Percentiles rank a stretch among this genome's conserved stretches.
phyloP scores from a whole-genome alignment of 2,888 invertebrate genomes.

The Calameuta pallipes region DNA sequence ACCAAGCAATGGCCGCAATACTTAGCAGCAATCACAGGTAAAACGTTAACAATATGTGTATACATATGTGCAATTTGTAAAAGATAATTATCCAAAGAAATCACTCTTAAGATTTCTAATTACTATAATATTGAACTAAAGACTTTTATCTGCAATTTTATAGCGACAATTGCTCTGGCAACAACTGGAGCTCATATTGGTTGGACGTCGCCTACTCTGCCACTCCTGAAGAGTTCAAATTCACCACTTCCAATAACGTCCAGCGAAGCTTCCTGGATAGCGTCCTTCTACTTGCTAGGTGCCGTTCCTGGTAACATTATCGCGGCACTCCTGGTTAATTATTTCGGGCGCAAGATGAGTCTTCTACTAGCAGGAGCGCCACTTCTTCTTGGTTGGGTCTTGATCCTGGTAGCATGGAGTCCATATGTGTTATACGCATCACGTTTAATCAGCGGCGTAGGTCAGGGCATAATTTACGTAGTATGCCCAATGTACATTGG shows the following conservation, averaged over 20 bases:
- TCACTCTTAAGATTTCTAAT: not conserved
- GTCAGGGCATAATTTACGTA: slow-evolving; percentile 73
- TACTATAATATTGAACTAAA: not conserved
- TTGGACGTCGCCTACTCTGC: slow-evolving; percentile 64
- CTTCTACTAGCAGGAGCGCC: slow-evolving; percentile 70
- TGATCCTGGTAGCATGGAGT: slow-evolving; percentile 72
- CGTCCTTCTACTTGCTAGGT: slow-evolving; percentile 72
- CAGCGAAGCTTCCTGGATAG: slow-evolving; percentile 65
- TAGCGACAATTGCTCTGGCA: slow-evolving; percentile 58
- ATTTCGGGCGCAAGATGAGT: slow-evolving; percentile 70
- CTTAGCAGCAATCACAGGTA: slow-evolving; percentile 61
- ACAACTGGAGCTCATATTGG: slow-evolving; percentile 60
- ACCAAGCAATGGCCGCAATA: slow-evolving; percentile 61
- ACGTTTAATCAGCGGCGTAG: slow-evolving; percentile 73
- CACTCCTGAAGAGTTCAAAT: slow-evolving; percentile 51
- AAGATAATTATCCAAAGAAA: not conserved
- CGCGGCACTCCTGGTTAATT: slow-evolving; percentile 71
- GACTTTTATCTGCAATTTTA: not conserved
- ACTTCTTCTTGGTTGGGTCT: slow-evolving; percentile 71
- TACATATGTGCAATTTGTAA: not conserved
- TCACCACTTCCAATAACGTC: slow-evolving; percentile 57
- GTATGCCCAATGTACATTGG: slow-evolving; percentile 75
- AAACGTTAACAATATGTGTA: slow-evolving; percentile 4
- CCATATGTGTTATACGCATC: slow-evolving; percentile 71
- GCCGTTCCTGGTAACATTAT: slow-evolving; percentile 70